phyloP scores from a whole-genome alignment of 2,888 invertebrate genomes.

The Nasonia oneida region DNA sequence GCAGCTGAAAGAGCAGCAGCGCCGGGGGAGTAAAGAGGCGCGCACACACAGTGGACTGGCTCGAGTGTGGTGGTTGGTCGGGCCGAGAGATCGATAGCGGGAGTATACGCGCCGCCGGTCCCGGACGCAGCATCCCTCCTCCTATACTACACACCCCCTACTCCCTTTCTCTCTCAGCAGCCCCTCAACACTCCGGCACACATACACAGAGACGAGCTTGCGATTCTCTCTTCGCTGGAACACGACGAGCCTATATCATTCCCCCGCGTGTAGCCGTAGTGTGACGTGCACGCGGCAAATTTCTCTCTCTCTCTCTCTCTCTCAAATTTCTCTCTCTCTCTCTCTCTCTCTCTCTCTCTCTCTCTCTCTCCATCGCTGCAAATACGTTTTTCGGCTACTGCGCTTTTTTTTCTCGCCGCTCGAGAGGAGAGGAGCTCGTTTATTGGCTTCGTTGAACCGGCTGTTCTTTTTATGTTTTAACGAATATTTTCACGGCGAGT shows the following conservation, averaged over 20 bases:
- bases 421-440: neutral
- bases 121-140: conserved; percentile 74
- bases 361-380: neutral
- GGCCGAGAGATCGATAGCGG: conserved; percentile 75
- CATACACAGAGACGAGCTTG: neutral
- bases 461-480: neutral
- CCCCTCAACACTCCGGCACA: neutral
- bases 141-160: neutral
- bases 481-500: neutral
- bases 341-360: neutral
- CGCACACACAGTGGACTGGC: conserved; percentile 46
- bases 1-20: neutral
- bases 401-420: neutral
- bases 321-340: neutral
- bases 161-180: neutral
- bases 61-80: conserved; percentile 69
- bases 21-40: neutral
- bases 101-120: conserved; percentile 67
- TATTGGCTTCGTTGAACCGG: neutral
- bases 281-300: conserved; percentile 26
- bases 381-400: neutral
- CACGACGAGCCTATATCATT: neutral
- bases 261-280: neutral
- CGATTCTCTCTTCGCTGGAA: neutral
- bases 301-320: neutral